Evolutionary conservation across 2,888 invertebrate species (phyloP), one percentile per base, ranked within the genome.

Genomic region (Stenoptilia bipunctidactyla): DNA sequence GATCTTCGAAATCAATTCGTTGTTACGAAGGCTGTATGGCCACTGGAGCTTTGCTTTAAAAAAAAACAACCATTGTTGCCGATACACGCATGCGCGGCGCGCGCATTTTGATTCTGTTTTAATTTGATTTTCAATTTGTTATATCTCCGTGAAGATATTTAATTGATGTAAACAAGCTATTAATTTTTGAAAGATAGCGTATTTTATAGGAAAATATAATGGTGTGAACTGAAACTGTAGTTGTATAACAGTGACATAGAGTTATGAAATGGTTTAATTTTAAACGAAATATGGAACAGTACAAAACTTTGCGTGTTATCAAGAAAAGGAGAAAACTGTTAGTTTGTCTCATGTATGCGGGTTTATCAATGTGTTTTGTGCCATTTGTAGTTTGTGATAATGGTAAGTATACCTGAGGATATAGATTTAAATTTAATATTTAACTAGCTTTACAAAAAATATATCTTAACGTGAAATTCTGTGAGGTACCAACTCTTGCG

Each of bases 61-160:
- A 68, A 61, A 58, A 47, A 40, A 41, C 45, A 56, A 65, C 67
- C 73, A 75, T 70, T 70, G 65, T 66, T 65, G 61, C 61, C 54
- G 58, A 52, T 53, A 52, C 59, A 69, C 73, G 73, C 75, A 70
- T 65, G 73, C 66, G 61, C 56, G 51, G 59, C 68, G 72, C 74
- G 73, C 64, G 66, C 65, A 61, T 59, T 62, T 20, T 20, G 20
- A 20, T 20, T 20, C 8, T 5, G 3, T 20, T 20, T 20, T 8
- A 20, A 20, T 3, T 20, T 20, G 3, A 20, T n/a, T n/a, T n/a
- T n/a, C 20, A 20, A 20, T 5, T 20, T 20, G 20, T 3, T 20
- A 5, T 20, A 5, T 20, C 8, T 20, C 8, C 8, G 3, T 20
- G 8, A 20, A 3, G 3, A 8, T 20, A 8, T 20, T 20, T 20